phyloP scores from a whole-genome alignment of 2,888 invertebrate species.

The Neocrepidodera transversa region DNA sequence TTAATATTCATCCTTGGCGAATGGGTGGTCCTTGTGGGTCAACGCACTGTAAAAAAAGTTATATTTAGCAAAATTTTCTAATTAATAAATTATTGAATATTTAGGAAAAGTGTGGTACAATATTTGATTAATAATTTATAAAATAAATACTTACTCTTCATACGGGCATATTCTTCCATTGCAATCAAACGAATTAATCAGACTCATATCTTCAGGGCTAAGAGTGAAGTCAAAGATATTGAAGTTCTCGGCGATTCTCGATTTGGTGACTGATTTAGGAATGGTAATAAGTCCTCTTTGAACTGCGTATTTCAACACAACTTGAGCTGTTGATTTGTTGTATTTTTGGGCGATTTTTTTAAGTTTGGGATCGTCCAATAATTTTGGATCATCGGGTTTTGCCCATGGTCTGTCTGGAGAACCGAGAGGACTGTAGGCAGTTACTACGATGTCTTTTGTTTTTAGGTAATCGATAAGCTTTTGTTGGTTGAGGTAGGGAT shows the following conservation, averaged over 20 bases:
- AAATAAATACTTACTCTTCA: slow-evolving; percentile 67
- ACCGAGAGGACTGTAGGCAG: slow-evolving; percentile 86
- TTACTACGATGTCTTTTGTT: slow-evolving; percentile 70
- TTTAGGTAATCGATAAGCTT: slow-evolving; percentile 75
- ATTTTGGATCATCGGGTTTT: slow-evolving; percentile 73
- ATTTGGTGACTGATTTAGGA: slow-evolving; percentile 81
- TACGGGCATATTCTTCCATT: slow-evolving; percentile 73
- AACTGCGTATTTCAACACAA: slow-evolving; percentile 69
- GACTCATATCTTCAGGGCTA: slow-evolving; percentile 67
- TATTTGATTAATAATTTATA: too few species aligned
- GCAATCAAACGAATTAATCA: slow-evolving; percentile 74
- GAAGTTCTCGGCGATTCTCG: slow-evolving; percentile 73
- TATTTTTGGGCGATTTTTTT: slow-evolving; percentile 68
- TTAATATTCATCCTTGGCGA: slow-evolving; percentile 47
- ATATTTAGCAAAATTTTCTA: too few species aligned
- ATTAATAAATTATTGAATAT: too few species aligned
- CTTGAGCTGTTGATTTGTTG: slow-evolving; percentile 73
- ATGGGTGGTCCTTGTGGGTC: too few species aligned
- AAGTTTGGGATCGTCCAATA: slow-evolving; percentile 78
- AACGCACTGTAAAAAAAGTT: too few species aligned
- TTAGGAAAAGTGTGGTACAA: too few species aligned
- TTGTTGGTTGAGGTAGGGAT: slow-evolving; percentile 79
- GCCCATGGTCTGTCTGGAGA: slow-evolving; percentile 85
- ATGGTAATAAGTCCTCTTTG: slow-evolving; percentile 78
- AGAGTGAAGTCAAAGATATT: slow-evolving; percentile 78